Percentiles rank a stretch among this genome's conserved stretches.
These are phyloP conservation scores for Smutsia gigantea DNA, from an alignment of 2,797 vertebrate genomes.

Conservation along the genomic window DNA sequence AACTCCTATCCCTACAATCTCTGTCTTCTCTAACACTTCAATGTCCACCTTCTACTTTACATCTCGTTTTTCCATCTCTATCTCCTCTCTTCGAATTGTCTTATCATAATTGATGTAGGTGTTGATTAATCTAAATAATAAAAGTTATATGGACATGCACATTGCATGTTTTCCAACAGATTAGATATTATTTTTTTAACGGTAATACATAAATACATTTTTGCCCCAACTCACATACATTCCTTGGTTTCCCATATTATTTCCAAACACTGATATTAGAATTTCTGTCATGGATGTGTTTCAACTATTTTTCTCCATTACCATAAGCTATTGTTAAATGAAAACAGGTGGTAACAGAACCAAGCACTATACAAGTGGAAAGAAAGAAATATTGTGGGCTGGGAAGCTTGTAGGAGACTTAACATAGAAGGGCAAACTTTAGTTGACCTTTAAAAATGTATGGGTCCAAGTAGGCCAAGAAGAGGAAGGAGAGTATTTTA, in stretches of 20 bases:
- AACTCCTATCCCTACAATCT: background rate
- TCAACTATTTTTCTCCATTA: background rate
- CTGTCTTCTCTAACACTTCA: background rate
- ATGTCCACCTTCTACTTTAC: background rate
- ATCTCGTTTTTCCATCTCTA: background rate
- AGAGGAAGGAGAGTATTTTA: background rate
- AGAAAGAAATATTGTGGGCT: background rate
- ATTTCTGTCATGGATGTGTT: background rate
- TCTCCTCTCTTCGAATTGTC: background rate
- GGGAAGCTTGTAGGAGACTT: background rate
- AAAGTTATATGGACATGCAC: background rate
- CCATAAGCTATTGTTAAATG: background rate
- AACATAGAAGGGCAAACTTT: background rate
- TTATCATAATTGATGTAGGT: background rate
- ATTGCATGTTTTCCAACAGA: constrained; percentile 3
- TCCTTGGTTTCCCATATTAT: background rate
- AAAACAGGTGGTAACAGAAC: background rate
- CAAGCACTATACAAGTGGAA: background rate
- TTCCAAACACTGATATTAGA: background rate
- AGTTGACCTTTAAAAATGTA: background rate
- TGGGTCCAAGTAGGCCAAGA: background rate
- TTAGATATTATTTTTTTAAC: constrained; percentile 16
- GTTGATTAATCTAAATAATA: background rate
- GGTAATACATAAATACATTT: background rate
- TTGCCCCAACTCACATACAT: background rate